Evolutionary conservation across 2,113 vertebrate genomes (phyloP).

Genomic region (Fulmarus glacialis): DNA sequence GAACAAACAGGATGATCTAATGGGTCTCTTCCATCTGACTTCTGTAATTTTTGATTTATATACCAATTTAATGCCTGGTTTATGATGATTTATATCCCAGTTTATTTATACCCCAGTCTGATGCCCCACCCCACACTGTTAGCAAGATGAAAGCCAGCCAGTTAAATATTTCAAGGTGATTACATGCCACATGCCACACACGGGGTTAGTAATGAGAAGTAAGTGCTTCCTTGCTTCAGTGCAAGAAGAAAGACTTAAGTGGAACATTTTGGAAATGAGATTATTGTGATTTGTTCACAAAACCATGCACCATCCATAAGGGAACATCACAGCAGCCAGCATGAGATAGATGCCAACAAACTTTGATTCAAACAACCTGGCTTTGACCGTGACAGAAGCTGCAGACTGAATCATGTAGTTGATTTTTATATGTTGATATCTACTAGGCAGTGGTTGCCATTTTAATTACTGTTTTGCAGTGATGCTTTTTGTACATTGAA

Average conservation of each 20-base stretch:
- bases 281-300: not conserved
- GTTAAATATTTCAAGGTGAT: conserved; percentile 54
- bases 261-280: conserved; percentile 1
- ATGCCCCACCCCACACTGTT: not conserved
- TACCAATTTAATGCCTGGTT: conserved; percentile 43
- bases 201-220: not conserved
- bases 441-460: not conserved
- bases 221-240: conserved; percentile 6
- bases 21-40: conserved; percentile 25
- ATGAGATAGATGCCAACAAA: not conserved
- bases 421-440: not conserved
- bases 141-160: not conserved
- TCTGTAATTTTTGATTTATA: conserved; percentile 58
- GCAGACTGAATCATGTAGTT: not conserved
- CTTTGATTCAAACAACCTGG: not conserved
- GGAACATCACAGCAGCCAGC: not conserved
- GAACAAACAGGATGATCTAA: conserved; percentile 44
- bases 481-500: not conserved
- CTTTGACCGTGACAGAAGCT: not conserved
- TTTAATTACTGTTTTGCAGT: not conserved
- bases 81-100: conserved; percentile 42
- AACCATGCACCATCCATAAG: not conserved
- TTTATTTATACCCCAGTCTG: not conserved
- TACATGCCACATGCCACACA: not conserved
- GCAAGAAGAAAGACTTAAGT: not conserved